Evolutionary conservation across 2,888 invertebrate species (phyloP), one percentile per base, ranked within the genome.

Genomic region (Heliothis peltigera): DNA sequence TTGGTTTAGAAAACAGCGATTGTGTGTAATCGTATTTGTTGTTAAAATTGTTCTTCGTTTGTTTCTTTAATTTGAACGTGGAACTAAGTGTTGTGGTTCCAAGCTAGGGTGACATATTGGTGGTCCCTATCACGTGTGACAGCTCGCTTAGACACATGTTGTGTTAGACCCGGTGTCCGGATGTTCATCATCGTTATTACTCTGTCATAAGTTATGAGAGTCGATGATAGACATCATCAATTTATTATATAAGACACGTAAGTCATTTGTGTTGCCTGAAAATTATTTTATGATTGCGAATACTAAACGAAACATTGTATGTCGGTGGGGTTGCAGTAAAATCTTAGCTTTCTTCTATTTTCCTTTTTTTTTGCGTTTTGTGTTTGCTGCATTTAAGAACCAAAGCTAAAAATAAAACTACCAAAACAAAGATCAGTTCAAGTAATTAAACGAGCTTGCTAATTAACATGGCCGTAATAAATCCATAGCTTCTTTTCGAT

Each of bases 131-230:
- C 64, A 69, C 57, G 68, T 73, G 64, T 48, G 47, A 52, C 43
- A 60, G 43, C 63, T 63, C 56, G 48, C 51, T 49, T 47, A 47
- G 6, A n/a, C 59, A 66, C 67, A 67, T 74, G 60, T 70, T 12
- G 12, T 12, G 70, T 59, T 49, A 51, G 49, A 46, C 22, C 35
- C 47, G 70, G 25, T 58, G 63, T 69, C 70, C 76, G 79, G 70
- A 78, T 76, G 60, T 59, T 70, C 68, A 62, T 76, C 64, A 74
- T 63, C 66, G 53, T 65, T 70, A 64, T 64, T 70, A 48, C 46
- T 44, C 21, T 54, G 64, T 60, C 64, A 67, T 60, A 73, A 71
- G 64, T 68, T 42, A 39, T 35, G 59, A 55, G 43, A 57, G 17
- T 39, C 48, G 51, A 35, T 25, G 48, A 57, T 61, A 70, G 42